Evolutionary conservation across 53 echinoderm and acorn worm genomes (phyloP).

Genomic region (Zoroaster sp.): DNA sequence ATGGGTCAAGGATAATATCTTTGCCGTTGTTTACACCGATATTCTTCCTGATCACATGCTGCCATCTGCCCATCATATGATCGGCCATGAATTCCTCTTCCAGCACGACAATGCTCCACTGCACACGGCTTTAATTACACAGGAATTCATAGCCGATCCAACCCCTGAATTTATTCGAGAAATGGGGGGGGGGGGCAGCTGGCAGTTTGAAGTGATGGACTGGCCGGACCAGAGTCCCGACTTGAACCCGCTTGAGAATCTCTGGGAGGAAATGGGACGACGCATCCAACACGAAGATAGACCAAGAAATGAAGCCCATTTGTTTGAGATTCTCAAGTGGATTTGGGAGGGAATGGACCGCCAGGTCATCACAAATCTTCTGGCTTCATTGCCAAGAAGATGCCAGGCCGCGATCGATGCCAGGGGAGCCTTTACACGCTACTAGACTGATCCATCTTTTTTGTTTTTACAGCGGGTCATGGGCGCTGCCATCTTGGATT

Average conservation of each 20-base stretch:
- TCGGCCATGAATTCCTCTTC: conserved; percentile 13
- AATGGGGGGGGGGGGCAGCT: neutral
- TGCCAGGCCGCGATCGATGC: conserved; percentile 6
- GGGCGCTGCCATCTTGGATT: neutral
- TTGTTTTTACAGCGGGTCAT: neutral
- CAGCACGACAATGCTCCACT: conserved; percentile 43
- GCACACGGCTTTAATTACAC: neutral
- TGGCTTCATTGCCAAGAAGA: conserved; percentile 5
- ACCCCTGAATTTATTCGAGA: neutral
- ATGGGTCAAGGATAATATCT: neutral
- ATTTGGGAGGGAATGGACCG: conserved; percentile 26
- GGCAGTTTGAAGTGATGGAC: conserved; percentile 1
- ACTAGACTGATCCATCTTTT: neutral
- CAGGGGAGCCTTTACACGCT: neutral
- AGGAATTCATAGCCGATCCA: neutral
- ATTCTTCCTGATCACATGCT: conserved; percentile 3
- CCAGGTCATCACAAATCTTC: conserved; percentile 18
- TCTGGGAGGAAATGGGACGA: conserved; percentile 8
- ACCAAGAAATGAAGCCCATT: neutral
- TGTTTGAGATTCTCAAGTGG: neutral
- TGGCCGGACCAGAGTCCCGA: conserved; percentile 54
- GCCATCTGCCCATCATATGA: conserved; percentile 16
- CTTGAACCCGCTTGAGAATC: conserved; percentile 33
- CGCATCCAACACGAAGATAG: neutral
- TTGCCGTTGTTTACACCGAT: neutral